Base-by-base conservation (phyloP, 2,797 vertebrate genomes). In the Knipowitschia caucasica region DNA sequence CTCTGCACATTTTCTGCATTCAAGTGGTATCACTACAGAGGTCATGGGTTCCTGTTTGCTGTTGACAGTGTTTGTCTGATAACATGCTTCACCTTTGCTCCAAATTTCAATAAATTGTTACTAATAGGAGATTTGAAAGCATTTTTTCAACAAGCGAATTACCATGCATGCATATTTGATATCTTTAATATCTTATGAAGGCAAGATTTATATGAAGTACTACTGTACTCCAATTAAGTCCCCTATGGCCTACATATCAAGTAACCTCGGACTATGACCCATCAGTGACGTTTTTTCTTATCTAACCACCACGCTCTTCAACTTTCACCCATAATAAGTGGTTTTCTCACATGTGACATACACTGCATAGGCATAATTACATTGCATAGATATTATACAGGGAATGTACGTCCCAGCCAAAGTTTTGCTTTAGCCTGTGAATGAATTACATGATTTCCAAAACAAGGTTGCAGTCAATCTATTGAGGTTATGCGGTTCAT, bases 231-330 rank as follows among this genome's bases (percentile, higher is more conserved):
- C 73, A 76, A 36, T 52, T 40, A 77, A 73, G 77, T 86, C 81
- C 30, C 18, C 83, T 87, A 73, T 79, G 80, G 75, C 70, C 71
- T 74, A 70, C 44, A 78, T 75, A 67, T 74, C 71, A 74, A 11
- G 53, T 23, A 71, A 62, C 80, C 59, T 62, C 85, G 88, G 75
- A 87, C 86, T 80, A 50, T 84, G 83, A 60, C 31, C 84, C 56
- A 25, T 1, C 17, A 62, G 7, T 85, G 78, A 82, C 42, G 38
- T 70, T 46, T 67, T n/a, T 7, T 31, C 54, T 85, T 87, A 82
- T 54, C 67, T 77, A 86, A 80, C 53, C 30, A 23, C 10, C 58
- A 47, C n/a, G 39, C 46, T 33, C 8, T 53, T 86, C 74, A 86
- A 78, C 86, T 86, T 83, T 89, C 77, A 76, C 86, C 84, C 53